Evolutionary conservation across 2,113 vertebrate species (phyloP).

Genomic region (Irena cyanogastra): DNA sequence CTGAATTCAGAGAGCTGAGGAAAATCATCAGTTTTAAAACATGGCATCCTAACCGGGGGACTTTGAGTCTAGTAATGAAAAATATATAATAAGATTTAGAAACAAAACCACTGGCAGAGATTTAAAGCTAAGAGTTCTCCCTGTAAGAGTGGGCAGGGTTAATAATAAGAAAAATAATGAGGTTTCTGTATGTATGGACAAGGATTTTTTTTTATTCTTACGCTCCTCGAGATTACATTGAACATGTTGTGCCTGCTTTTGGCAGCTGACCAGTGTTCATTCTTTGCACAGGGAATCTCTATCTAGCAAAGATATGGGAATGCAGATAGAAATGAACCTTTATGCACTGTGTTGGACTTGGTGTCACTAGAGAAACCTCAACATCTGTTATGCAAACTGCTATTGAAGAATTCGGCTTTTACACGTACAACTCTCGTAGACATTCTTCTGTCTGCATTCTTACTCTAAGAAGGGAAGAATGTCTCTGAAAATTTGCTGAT

Average conservation of each 20-base stretch:
- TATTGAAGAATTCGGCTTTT: background rate
- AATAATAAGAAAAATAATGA: background rate
- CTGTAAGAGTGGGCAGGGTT: background rate
- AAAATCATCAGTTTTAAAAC: background rate
- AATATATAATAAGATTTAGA: background rate
- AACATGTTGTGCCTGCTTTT: background rate
- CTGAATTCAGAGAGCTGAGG: background rate
- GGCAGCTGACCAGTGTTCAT: background rate
- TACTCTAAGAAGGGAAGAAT: background rate
- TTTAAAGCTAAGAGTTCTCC: background rate
- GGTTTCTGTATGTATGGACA: background rate
- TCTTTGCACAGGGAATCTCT: background rate
- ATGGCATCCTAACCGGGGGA: background rate
- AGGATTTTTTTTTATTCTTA: background rate
- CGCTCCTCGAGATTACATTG: background rate
- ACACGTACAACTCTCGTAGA: background rate
- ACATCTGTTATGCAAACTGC: background rate
- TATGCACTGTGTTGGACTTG: background rate
- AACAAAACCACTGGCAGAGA: background rate
- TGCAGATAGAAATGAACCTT: background rate
- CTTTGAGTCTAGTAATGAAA: background rate
- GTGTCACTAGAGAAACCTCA: background rate
- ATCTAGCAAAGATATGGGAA: background rate
- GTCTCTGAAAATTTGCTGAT: background rate
- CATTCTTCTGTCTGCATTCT: background rate